phyloP scores from a whole-genome alignment of 2,888 invertebrate genomes.

The Punctoribates punctum region DNA sequence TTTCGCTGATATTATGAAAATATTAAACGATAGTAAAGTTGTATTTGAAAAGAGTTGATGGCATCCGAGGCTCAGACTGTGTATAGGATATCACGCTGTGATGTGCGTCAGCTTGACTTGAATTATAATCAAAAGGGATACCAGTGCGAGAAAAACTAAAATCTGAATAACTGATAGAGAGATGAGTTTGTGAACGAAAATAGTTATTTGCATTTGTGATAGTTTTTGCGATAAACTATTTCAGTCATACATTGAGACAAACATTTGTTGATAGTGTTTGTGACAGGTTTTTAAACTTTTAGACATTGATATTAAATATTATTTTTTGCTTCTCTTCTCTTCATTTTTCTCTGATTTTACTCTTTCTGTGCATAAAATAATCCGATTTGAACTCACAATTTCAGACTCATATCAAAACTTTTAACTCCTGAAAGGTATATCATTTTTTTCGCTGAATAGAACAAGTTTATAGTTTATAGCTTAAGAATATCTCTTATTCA shows the following conservation, averaged over 20 bases:
- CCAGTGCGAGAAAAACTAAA: conserved; percentile 17
- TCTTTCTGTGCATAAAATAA: background rate
- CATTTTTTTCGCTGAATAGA: background rate
- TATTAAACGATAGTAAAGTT: conserved; percentile 29
- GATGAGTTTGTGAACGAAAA: background rate
- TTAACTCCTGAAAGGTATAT: background rate
- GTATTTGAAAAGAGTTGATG: conserved; percentile 32
- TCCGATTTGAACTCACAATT: background rate
- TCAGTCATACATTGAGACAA: background rate
- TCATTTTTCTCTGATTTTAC: background rate
- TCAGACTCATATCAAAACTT: background rate
- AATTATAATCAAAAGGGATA: conserved; percentile 32
- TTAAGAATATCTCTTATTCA: conserved; percentile 14
- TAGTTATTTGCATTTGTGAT: conserved; percentile 23
- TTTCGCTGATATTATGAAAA: conserved; percentile 25
- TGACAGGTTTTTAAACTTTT: conserved; percentile 30
- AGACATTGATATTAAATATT: conserved; percentile 33
- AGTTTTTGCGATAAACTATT: conserved; percentile 21
- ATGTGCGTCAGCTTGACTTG: conserved; percentile 39
- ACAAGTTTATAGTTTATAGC: background rate
- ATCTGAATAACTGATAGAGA: conserved; percentile 3
- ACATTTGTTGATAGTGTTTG: conserved; percentile 38
- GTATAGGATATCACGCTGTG: conserved; percentile 33
- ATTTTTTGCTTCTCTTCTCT: background rate
- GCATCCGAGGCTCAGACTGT: background rate